These are phyloP conservation scores for Cotesia typhae DNA, from an alignment of 1,140 invertebrate genomes.

Conservation along the genomic window DNA sequence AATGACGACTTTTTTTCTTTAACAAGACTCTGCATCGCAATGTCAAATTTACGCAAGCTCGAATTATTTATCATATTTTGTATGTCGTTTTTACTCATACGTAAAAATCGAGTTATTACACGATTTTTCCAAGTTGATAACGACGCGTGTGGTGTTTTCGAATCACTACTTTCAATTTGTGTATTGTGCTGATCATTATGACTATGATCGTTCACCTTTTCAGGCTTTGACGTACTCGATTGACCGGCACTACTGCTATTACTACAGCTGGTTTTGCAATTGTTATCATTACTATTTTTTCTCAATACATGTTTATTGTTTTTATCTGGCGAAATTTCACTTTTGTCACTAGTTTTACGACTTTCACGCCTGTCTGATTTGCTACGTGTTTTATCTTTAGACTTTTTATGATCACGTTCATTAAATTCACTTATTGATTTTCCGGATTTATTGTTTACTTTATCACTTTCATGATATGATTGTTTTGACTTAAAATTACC, in stretches of 20 bases:
- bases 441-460: neutral
- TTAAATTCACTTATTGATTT: neutral
- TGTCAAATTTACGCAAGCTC: slow-evolving; percentile 61
- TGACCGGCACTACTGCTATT: neutral
- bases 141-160: neutral
- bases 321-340: neutral
- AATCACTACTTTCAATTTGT: neutral
- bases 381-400: neutral
- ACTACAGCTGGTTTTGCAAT: neutral
- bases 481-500: too few species aligned
- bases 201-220: neutral
- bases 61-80: slow-evolving; percentile 63
- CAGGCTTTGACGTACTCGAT: neutral
- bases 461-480: neutral
- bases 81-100: slow-evolving; percentile 64
- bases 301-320: neutral
- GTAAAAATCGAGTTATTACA: slow-evolving; percentile 60
- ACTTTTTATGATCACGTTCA: neutral
- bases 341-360: neutral
- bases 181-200: neutral
- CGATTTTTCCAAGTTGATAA: slow-evolving; percentile 56
- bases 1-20: slow-evolving; percentile 55
- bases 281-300: neutral
- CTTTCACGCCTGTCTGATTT: neutral
- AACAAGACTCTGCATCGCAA: slow-evolving; percentile 63